A percentile compares a stretch with the other conserved stretches of the same genome.
phyloP scores from a whole-genome alignment of 92 coral and sea anemone genomes.

The Nematostella vectensis region DNA sequence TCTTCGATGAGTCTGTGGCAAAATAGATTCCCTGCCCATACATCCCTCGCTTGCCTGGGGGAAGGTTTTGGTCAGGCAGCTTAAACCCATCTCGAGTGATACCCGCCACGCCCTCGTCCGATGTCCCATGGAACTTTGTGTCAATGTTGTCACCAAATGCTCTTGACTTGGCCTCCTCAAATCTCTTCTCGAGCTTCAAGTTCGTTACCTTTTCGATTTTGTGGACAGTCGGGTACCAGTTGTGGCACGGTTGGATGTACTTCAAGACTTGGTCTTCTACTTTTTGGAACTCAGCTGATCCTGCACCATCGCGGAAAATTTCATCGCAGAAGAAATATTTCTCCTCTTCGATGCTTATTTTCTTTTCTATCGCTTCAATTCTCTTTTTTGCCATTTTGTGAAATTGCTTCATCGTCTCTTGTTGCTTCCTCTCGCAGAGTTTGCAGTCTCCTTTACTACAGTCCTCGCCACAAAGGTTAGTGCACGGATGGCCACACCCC shows the following conservation, averaged over 20 bases:
- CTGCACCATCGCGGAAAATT: neutral
- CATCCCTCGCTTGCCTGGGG: constrained; percentile 20
- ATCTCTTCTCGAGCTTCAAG: constrained; percentile 19
- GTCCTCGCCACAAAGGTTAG: constrained; percentile 20
- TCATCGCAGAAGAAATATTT: constrained; percentile 1
- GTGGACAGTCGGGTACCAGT: constrained; percentile 20
- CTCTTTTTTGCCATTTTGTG: constrained; percentile 15
- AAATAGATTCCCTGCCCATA: constrained; percentile 29
- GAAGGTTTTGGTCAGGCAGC: constrained; percentile 18
- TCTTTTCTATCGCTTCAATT: constrained; percentile 7
- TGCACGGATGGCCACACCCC: constrained; percentile 24
- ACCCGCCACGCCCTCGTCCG: constrained; percentile 14
- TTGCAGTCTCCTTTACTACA: constrained; percentile 28
- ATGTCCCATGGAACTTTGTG: constrained; percentile 19
- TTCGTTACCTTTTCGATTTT: constrained; percentile 18
- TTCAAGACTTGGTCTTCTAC: constrained; percentile 18
- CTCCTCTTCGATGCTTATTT: constrained; percentile 3
- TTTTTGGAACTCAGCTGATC: constrained; percentile 21
- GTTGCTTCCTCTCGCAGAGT: constrained; percentile 2
- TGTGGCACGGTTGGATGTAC: constrained; percentile 19
- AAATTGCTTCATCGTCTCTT: constrained; percentile 11
- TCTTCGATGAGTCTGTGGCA: constrained; percentile 27
- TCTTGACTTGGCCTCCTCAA: constrained; percentile 20
- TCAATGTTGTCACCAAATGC: constrained; percentile 25
- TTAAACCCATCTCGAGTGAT: constrained; percentile 17